phyloP scores from a whole-genome alignment of 2,888 invertebrate species.

The Troglohyphantes excavatus region DNA sequence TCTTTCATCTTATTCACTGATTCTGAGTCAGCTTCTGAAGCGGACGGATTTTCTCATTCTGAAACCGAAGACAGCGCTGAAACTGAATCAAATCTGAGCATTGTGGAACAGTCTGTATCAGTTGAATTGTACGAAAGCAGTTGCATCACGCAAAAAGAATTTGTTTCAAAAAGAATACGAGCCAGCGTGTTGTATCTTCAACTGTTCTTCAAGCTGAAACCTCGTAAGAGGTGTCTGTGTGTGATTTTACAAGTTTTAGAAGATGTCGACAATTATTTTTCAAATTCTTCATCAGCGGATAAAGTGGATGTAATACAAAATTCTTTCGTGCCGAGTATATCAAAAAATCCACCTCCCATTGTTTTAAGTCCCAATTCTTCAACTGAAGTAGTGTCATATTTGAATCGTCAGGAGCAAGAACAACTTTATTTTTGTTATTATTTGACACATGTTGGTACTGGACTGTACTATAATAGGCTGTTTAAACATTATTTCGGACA shows the following conservation, averaged over 20 bases:
- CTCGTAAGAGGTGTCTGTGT: not conserved
- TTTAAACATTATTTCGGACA: not conserved
- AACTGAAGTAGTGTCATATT: not conserved
- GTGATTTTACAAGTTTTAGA: not conserved
- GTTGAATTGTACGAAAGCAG: too few relatives aligned
- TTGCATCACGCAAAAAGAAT: not conserved
- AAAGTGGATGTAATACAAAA: not conserved
- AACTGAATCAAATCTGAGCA: too few relatives aligned
- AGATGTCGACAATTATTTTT: not conserved
- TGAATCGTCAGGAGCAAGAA: not conserved
- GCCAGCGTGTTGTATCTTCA: not conserved
- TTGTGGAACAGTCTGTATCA: too few relatives aligned
- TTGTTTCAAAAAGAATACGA: not conserved
- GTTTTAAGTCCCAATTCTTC: not conserved
- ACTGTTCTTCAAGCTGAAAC: not conserved
- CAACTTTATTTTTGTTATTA: not conserved
- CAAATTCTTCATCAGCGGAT: not conserved
- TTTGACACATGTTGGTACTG: not conserved
- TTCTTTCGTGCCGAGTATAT: not conserved
- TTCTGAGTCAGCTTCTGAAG: not conserved
- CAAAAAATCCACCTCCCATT: not conserved
- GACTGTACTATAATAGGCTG: constrained; percentile 1
- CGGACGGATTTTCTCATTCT: too few relatives aligned
- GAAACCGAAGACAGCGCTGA: too few relatives aligned
- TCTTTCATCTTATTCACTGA: not conserved